These are phyloP conservation scores for Cremastinae sp. DNA, from an alignment of 2,888 invertebrate genomes.

Conservation along the genomic window DNA sequence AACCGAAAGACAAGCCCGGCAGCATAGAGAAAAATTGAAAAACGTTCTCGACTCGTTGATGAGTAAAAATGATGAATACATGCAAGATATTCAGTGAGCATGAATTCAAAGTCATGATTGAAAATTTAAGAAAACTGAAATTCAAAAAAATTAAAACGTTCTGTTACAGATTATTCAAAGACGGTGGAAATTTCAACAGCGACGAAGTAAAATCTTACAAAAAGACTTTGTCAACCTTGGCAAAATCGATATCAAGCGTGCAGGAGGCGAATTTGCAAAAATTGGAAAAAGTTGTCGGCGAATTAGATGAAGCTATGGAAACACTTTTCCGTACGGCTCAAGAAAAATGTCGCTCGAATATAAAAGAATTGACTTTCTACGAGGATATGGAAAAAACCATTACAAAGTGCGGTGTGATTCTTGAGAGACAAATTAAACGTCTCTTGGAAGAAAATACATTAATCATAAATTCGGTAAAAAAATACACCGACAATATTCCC, in stretches of 20 bases:
- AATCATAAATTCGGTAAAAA: conserved; percentile 25
- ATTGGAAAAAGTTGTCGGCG: conserved; percentile 50
- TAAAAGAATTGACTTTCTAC: conserved; percentile 57
- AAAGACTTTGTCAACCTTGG: conserved; percentile 47
- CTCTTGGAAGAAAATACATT: conserved; percentile 49
- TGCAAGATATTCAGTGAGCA: conserved; percentile 58
- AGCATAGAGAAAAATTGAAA: conserved; percentile 33
- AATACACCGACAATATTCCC: neutral
- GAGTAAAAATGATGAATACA: conserved; percentile 57
- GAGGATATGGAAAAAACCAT: conserved; percentile 54
- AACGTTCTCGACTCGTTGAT: conserved; percentile 43
- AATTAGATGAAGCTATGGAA: conserved; percentile 44
- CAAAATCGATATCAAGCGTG: conserved; percentile 58
- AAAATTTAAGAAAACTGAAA: neutral
- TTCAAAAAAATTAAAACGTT: neutral
- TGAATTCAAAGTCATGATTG: no score
- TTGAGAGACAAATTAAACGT: conserved; percentile 54
- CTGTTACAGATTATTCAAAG: conserved; percentile 60
- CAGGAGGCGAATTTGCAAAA: conserved; percentile 45
- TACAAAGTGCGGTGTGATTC: conserved; percentile 57
- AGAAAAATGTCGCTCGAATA: conserved; percentile 50
- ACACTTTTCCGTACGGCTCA: conserved; percentile 39
- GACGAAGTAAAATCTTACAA: conserved; percentile 59
- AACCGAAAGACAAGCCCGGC: conserved; percentile 37
- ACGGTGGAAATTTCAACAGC: conserved; percentile 61